Evolutionary conservation across 1,140 invertebrate genomes (phyloP), one percentile per base, ranked within the genome.

Genomic region (Cryptotermes secundus): DNA sequence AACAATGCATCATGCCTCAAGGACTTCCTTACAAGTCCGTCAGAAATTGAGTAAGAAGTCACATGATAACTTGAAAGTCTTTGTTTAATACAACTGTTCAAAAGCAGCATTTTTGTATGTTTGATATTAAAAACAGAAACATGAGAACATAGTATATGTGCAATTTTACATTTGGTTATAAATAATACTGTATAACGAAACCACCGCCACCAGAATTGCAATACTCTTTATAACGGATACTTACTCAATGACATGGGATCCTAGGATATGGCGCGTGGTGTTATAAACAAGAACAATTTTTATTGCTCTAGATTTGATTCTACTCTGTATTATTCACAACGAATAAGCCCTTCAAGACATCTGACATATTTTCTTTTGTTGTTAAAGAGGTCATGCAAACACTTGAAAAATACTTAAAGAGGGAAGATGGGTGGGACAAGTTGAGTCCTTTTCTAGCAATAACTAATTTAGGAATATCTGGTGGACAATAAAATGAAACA

Each of bases 211-310:
- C 80, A 85, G 35, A 85, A 85, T 65, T 81, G n/a, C 80, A 85
- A 85, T 85, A 85, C 53, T 83, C 59, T 31, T 85, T 79, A 83
- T 79, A 84, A 81, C 31, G 82, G 35, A 85, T 85, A 85, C 85
- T 85, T 85, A 85, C 85, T 85, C 85, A 85, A 45, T 83, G 85
- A 81, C 85, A 53, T 84, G 59, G 79, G 83, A 84, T 85, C 85
- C 85, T 85, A 85, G 84, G 83, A 35, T 53, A 82, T 85, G 85
- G 83, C 84, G 85, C 85, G 80, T 85, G 85, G 83, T 85, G 72
- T 85, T 85, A 85, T 85, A 85, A 85, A 85, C 83, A 85, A 85
- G 85, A 85, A 85, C 38, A 84, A 85, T 85, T 84, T 84, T 84
- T 85, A 85, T 85, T 53, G 85, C 85, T 85, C 81, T 65, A 85